These are phyloP conservation scores for Macrophya annulata DNA, from an alignment of 2,888 invertebrate genomes.

Conservation along the genomic window DNA sequence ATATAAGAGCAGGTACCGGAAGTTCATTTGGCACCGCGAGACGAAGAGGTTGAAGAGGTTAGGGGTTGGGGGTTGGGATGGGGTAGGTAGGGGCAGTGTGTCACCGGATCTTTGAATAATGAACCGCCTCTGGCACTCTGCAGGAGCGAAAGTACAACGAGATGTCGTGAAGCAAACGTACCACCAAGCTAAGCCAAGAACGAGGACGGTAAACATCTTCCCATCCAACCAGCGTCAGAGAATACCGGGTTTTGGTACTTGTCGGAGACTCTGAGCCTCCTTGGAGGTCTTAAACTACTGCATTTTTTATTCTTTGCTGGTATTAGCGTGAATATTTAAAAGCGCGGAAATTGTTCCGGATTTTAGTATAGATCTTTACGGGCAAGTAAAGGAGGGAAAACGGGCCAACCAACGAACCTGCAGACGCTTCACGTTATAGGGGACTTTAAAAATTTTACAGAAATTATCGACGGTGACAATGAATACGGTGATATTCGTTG, in stretches of 20 bases:
- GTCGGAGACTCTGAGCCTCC: conserved; percentile 8
- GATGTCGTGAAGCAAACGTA: conserved; percentile 23
- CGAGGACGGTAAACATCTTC: conserved; percentile 50
- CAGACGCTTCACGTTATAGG: neutral
- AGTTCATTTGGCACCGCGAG: conserved; percentile 66
- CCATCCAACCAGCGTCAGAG: neutral
- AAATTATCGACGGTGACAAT: conserved; percentile 30
- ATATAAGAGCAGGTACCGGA: conserved; percentile 62
- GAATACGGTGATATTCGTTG: neutral
- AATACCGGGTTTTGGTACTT: neutral
- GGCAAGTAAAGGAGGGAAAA: neutral
- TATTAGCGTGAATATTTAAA: conserved; percentile 57
- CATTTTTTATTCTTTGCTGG: conserved; percentile 49
- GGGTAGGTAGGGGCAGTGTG: conserved; percentile 62
- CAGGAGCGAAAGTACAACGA: conserved; percentile 33
- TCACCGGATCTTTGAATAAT: conserved; percentile 72
- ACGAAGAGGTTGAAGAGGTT: neutral
- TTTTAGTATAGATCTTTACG: conserved; percentile 5
- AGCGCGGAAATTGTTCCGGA: conserved; percentile 54
- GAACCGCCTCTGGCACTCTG: conserved; percentile 69
- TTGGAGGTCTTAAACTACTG: neutral
- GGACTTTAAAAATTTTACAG: neutral
- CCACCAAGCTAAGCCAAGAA: conserved; percentile 1
- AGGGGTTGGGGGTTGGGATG: neutral
- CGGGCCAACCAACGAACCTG: neutral